Percentiles rank a stretch among this genome's conserved stretches.
Evolutionary conservation across 2,888 invertebrate species (phyloP).

Genomic region (Andrena camellia): DNA sequence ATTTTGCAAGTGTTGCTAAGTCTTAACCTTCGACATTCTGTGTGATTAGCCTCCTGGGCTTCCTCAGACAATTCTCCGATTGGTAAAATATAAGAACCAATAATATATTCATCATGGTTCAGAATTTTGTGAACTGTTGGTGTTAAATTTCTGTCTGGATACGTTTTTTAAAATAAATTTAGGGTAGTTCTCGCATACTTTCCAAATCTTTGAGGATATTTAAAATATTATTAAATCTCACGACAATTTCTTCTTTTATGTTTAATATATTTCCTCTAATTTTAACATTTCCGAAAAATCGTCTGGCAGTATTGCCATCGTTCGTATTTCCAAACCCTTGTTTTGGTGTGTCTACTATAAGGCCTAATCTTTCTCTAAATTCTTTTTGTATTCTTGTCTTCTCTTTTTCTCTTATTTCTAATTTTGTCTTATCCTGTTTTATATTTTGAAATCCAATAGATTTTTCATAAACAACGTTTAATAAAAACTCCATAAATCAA

Average conservation of each 20-base stretch:
- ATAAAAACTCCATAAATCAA: constrained; percentile 11
- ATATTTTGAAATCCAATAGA: constrained; percentile 14
- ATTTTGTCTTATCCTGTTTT: background rate
- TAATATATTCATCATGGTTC: constrained; percentile 6
- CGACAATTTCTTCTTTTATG: constrained; percentile 14
- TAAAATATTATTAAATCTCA: constrained; percentile 13
- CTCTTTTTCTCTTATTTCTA: constrained; percentile 1
- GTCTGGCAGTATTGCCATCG: constrained; percentile 13
- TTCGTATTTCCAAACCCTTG: constrained; percentile 17
- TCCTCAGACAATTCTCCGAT: constrained; percentile 17
- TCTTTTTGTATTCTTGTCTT: constrained; percentile 6
- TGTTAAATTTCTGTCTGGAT: constrained; percentile 2
- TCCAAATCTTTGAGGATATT: constrained; percentile 1
- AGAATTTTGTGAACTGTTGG: constrained; percentile 13
- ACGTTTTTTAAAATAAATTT: constrained; percentile 2
- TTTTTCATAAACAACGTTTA: constrained; percentile 10
- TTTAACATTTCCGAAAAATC: constrained; percentile 6
- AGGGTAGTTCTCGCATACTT: background rate
- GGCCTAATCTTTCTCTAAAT: constrained; percentile 8
- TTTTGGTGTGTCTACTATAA: constrained; percentile 13
- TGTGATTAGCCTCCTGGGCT: background rate
- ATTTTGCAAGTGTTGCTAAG: constrained; percentile 5
- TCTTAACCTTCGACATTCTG: background rate
- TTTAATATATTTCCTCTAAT: constrained; percentile 5
- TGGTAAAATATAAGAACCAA: constrained; percentile 7